Conservation (phyloP, 2,113 vertebrate species). For the Riparia riparia region DNA sequence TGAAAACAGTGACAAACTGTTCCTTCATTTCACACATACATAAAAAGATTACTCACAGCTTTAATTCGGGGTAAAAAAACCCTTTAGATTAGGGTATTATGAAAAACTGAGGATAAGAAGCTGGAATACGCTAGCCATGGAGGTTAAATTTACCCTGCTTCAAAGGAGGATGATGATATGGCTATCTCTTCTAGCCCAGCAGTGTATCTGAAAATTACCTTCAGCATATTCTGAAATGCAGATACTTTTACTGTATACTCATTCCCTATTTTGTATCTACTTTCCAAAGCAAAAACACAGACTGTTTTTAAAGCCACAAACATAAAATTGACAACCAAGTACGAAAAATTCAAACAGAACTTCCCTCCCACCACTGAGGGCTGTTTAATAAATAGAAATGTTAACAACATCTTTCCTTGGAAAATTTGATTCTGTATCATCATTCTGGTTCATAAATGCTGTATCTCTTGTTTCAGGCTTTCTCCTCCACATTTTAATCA, state of each 20-base stretch:
- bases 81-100: neutral
- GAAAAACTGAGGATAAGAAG: neutral
- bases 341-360: neutral
- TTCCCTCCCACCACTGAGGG: neutral
- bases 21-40: slow-evolving; percentile 6
- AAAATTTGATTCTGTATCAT: neutral
- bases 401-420: neutral
- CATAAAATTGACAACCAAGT: neutral
- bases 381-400: neutral
- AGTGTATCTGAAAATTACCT: neutral
- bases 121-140: neutral
- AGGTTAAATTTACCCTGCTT: neutral
- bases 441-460: neutral
- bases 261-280: neutral
- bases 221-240: neutral
- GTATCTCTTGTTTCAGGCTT: neutral
- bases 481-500: neutral
- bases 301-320: neutral
- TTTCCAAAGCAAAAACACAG: slow-evolving; percentile 13
- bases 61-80: neutral
- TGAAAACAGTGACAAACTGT: neutral
- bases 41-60: slow-evolving; percentile 20
- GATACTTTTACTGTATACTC: neutral
- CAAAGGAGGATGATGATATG: neutral
- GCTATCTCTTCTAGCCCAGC: neutral